These are phyloP conservation scores for Ceratina australensis DNA, from an alignment of 1,140 invertebrate genomes.

Conservation along the genomic window DNA sequence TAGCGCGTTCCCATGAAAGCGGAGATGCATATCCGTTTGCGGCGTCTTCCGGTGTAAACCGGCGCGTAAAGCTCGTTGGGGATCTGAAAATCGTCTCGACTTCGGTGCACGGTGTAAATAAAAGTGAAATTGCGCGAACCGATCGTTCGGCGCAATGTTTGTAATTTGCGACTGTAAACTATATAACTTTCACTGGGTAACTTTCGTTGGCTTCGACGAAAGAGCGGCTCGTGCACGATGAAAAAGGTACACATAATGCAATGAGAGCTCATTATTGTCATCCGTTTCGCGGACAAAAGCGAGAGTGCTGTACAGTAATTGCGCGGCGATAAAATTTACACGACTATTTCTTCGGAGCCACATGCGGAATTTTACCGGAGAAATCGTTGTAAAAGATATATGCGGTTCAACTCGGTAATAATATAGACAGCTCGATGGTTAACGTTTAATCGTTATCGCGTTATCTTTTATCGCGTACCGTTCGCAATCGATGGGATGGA, in stretches of 20 bases:
- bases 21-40: not conserved
- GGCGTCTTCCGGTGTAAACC: constrained; percentile 31
- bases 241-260: constrained; percentile 27
- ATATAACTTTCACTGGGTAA: constrained; percentile 54
- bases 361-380: not conserved
- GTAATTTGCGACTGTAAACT: constrained; percentile 47
- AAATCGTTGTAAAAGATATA: not conserved
- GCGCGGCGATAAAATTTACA: constrained; percentile 14
- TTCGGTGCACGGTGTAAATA: constrained; percentile 5
- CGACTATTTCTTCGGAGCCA: not conserved
- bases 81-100: constrained; percentile 5
- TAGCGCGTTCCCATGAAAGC: not conserved
- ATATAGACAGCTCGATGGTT: too few species aligned
- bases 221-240: constrained; percentile 25
- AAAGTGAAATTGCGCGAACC: constrained; percentile 51
- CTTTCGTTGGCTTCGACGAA: constrained; percentile 53
- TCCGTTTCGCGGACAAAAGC: constrained; percentile 36
- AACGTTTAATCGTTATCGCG: too few species aligned
- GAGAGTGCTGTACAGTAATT: constrained; percentile 46
- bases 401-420: not conserved
- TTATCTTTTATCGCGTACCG: too few species aligned
- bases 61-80: not conserved
- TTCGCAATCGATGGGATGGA: too few species aligned
- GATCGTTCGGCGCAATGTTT: constrained; percentile 14
- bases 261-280: constrained; percentile 24